Conservation (phyloP, 1,140 invertebrate genomes). For the Drosophila novamexicana region DNA sequence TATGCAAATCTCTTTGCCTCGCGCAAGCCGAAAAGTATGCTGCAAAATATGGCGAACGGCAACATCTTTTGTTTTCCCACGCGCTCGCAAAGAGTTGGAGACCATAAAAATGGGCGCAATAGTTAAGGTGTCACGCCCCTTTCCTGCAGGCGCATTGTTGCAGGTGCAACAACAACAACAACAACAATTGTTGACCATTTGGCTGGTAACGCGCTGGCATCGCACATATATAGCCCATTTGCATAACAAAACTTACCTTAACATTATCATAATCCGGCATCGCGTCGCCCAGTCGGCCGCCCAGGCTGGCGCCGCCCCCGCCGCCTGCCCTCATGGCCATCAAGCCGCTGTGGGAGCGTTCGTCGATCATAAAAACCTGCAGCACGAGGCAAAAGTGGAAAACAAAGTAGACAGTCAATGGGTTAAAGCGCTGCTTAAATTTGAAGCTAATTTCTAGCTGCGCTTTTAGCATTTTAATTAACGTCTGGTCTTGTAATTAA, state of each 20-base stretch:
- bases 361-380: constrained; percentile 84
- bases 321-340: constrained; percentile 73
- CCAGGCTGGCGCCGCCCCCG: constrained; percentile 62
- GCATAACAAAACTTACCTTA: constrained; percentile 85
- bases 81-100: constrained; percentile 21
- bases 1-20: constrained; percentile 65
- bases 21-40: constrained; percentile 48
- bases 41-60: constrained; percentile 56
- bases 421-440: constrained; percentile 8
- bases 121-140: constrained; percentile 50
- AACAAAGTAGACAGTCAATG: background rate
- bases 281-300: constrained; percentile 82
- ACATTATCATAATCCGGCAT: constrained; percentile 86
- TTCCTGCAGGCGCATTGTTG: constrained; percentile 12
- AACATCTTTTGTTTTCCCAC: constrained; percentile 72
- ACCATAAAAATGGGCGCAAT: constrained; percentile 49
- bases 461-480: constrained; percentile 39
- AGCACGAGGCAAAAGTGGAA: background rate
- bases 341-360: constrained; percentile 75
- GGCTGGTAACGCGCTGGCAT: constrained; percentile 27
- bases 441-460: constrained; percentile 39
- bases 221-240: constrained; percentile 44
- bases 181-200: constrained; percentile 51
- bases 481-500: constrained; percentile 31
- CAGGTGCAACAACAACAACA: constrained; percentile 22